These are phyloP conservation scores for Tachina grossa DNA, from an alignment of 2,888 invertebrate genomes.

Conservation along the genomic window DNA sequence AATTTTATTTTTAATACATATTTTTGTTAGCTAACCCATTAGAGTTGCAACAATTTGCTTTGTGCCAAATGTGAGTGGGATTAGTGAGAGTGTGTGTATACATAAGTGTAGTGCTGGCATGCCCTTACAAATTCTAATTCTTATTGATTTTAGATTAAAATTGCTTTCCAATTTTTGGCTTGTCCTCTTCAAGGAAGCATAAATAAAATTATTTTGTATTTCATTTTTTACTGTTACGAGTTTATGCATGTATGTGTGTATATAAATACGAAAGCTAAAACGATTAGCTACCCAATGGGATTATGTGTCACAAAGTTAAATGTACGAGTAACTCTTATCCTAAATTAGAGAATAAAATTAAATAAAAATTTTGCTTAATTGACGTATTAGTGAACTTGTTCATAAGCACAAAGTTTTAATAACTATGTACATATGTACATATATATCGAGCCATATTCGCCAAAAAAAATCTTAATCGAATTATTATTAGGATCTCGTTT, in stretches of 20 bases:
- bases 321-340: no score
- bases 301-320: not conserved
- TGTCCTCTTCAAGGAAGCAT: not conserved
- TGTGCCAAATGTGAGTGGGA: slow-evolving; percentile 1
- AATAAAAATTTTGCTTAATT: not conserved
- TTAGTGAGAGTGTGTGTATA: not conserved
- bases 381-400: no score
- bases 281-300: slow-evolving; percentile 10
- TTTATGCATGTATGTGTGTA: not conserved
- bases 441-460: no score
- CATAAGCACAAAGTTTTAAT: no score
- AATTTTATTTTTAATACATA: not conserved
- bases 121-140: slow-evolving; percentile 13
- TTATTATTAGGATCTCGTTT: no score
- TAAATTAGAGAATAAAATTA: not conserved
- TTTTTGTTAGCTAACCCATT: slow-evolving; percentile 7
- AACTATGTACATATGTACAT: no score
- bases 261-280: slow-evolving; percentile 10
- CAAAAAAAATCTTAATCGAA: no score
- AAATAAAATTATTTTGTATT: slow-evolving; percentile 27
- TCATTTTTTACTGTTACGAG: not conserved
- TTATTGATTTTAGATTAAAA: slow-evolving; percentile 44
- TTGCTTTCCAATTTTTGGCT: slow-evolving; percentile 36
- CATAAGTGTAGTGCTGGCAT: not conserved
- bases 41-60: slow-evolving; percentile 12